Evolutionary conservation across 2,113 vertebrate species (phyloP).

Genomic region (Tinamus guttatus): DNA sequence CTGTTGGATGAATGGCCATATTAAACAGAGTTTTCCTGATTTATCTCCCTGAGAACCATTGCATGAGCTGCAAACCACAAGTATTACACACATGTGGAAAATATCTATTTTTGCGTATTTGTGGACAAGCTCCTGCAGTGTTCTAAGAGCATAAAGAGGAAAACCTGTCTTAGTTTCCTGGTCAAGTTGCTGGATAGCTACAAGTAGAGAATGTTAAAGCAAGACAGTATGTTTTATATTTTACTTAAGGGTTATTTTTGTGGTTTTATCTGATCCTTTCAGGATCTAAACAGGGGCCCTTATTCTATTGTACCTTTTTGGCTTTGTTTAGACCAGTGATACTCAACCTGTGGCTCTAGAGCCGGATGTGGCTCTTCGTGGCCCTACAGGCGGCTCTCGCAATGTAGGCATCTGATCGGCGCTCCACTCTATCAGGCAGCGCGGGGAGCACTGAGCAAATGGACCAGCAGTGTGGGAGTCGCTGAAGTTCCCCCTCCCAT

Average conservation of each 20-base stretch:
- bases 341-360: slow-evolving; percentile 81
- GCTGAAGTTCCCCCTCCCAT: slow-evolving; percentile 79
- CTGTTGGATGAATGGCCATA: slow-evolving; percentile 46
- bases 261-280: slow-evolving; percentile 78
- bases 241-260: slow-evolving; percentile 76
- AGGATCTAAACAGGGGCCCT: slow-evolving; percentile 78
- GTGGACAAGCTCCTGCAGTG: slow-evolving; percentile 68
- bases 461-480: slow-evolving; percentile 79
- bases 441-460: slow-evolving; percentile 79
- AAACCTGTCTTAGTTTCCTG: slow-evolving; percentile 70
- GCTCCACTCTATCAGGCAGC: slow-evolving; percentile 79
- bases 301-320: slow-evolving; percentile 81
- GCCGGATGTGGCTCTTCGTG: slow-evolving; percentile 79
- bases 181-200: slow-evolving; percentile 61
- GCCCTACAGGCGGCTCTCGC: slow-evolving; percentile 80
- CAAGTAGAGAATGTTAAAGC: slow-evolving; percentile 73
- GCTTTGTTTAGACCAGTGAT: slow-evolving; percentile 82
- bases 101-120: background rate
- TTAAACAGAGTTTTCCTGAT: slow-evolving; percentile 68
- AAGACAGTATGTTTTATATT: slow-evolving; percentile 76
- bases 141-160: slow-evolving; percentile 75
- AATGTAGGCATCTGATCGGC: slow-evolving; percentile 80
- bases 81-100: background rate
- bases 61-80: slow-evolving; percentile 56
- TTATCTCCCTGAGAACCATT: slow-evolving; percentile 68